Evolutionary conservation across 2,797 vertebrate genomes (phyloP).

Genomic region (Pangasius mekongensis): DNA sequence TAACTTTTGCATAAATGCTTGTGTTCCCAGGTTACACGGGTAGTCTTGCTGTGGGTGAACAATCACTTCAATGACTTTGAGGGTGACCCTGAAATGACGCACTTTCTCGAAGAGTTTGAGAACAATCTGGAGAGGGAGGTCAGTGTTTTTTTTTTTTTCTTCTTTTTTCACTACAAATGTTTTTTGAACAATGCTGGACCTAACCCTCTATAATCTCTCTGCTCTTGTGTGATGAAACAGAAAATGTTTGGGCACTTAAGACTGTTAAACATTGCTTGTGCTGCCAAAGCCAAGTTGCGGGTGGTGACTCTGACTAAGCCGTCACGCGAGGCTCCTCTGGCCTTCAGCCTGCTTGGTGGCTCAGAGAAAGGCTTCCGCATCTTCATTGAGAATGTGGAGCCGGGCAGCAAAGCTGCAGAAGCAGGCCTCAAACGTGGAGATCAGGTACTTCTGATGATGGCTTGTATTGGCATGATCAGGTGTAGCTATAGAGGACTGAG

Average conservation of each 20-base stretch:
- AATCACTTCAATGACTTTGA: conserved; percentile 99
- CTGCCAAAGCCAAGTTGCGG: conserved; percentile 96
- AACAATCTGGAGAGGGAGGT: conserved; percentile 98
- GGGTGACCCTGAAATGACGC: conserved; percentile 95
- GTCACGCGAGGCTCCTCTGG: conserved; percentile 92
- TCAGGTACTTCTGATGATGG: conserved; percentile 79
- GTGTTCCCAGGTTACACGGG: conserved; percentile 91
- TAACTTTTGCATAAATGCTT: conserved; percentile 11
- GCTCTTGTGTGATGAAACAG: conserved; percentile 67
- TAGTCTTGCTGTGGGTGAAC: conserved; percentile 99
- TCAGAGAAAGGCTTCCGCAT: conserved; percentile 96
- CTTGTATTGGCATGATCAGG: background rate
- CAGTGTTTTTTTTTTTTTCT: conserved; percentile 43
- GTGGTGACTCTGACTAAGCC: conserved; percentile 95
- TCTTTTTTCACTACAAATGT: background rate
- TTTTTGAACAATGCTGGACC: background rate
- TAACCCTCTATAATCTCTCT: conserved; percentile 4
- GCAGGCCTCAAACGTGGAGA: conserved; percentile 95
- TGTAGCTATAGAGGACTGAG: background rate
- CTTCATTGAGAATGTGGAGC: conserved; percentile 95
- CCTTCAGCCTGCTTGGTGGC: conserved; percentile 92
- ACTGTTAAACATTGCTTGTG: conserved; percentile 98
- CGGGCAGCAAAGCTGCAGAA: conserved; percentile 93
- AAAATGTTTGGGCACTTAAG: conserved; percentile 99
- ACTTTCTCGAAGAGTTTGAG: conserved; percentile 98